A percentile compares a stretch with the other conserved stretches of the same genome.
Evolutionary conservation across 2,797 vertebrate genomes (phyloP).

Genomic region (Tolypeutes matacus): DNA sequence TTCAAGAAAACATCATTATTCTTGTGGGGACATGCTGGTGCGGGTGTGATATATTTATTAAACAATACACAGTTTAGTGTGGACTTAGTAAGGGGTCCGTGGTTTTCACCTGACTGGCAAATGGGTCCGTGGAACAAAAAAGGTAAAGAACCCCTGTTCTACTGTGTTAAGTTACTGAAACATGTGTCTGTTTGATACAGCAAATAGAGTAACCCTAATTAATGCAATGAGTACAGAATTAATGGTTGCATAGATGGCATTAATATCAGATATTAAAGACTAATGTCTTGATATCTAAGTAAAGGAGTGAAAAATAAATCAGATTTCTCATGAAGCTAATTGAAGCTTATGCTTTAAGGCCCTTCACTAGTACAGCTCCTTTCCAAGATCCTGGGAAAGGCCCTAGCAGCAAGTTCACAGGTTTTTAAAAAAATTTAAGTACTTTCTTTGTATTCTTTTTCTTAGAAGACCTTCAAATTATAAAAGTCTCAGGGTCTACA

Average conservation of each 20-base stretch:
- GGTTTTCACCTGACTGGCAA: too few species aligned
- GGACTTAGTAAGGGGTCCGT: too few species aligned
- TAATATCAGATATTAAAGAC: slow-evolving; percentile 8
- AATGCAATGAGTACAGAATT: not conserved
- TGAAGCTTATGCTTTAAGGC: not conserved
- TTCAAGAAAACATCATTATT: too few species aligned
- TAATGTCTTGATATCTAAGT: slow-evolving; percentile 16
- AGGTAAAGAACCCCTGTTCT: too few species aligned
- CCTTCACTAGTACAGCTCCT: not conserved
- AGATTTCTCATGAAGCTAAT: slow-evolving; percentile 16
- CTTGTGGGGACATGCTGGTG: too few species aligned
- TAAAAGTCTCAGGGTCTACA: not conserved
- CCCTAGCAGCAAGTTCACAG: not conserved
- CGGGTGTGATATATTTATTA: too few species aligned
- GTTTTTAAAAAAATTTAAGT: not conserved
- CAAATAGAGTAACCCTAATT: not conserved
- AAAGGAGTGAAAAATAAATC: slow-evolving; percentile 1
- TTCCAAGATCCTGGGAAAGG: not conserved
- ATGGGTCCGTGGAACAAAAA: too few species aligned
- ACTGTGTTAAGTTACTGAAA: not conserved
- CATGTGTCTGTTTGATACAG: not conserved
- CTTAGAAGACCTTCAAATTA: not conserved
- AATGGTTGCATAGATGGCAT: not conserved
- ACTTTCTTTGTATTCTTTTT: not conserved
- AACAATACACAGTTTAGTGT: too few species aligned